A percentile compares a stretch with the other conserved stretches of the same genome.
phyloP scores from a whole-genome alignment of 1,140 invertebrate species.

The Apis cerana region DNA sequence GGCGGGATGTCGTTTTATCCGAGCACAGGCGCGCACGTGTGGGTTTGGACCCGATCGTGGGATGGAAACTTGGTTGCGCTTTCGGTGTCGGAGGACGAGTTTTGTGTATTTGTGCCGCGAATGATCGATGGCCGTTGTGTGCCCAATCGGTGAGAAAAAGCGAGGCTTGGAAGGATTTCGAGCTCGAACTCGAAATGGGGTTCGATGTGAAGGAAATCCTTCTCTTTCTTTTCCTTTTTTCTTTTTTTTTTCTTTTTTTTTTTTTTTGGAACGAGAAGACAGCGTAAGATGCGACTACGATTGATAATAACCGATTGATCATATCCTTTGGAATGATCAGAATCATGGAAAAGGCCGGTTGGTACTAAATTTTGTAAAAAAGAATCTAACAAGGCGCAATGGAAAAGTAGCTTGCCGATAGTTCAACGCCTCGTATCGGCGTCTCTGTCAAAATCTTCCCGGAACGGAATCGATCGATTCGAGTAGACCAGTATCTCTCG shows the following conservation, averaged over 20 bases:
- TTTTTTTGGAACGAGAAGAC: no score
- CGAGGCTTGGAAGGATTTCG: neutral
- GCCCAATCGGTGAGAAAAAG: neutral
- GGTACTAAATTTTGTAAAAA: no score
- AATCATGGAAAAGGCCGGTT: neutral
- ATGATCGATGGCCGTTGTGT: neutral
- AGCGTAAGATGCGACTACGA: neutral
- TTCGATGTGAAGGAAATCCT: no score
- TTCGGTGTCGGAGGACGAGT: neutral
- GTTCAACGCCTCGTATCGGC: no score
- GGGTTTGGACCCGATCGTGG: neutral
- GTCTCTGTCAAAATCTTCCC: no score
- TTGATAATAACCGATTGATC: neutral
- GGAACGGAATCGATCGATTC: no score
- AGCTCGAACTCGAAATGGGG: no score
- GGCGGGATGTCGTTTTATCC: conserved; percentile 19
- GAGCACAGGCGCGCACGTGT: neutral
- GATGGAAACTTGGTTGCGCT: neutral
- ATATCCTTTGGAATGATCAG: neutral
- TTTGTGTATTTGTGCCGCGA: neutral
- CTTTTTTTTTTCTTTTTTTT: no score
- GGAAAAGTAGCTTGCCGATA: no score
- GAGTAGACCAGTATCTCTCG: no score
- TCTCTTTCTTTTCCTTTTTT: no score
- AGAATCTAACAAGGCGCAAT: no score